phyloP scores from a whole-genome alignment of 2,113 vertebrate species.

The Mesembrinibis cayennensis region DNA sequence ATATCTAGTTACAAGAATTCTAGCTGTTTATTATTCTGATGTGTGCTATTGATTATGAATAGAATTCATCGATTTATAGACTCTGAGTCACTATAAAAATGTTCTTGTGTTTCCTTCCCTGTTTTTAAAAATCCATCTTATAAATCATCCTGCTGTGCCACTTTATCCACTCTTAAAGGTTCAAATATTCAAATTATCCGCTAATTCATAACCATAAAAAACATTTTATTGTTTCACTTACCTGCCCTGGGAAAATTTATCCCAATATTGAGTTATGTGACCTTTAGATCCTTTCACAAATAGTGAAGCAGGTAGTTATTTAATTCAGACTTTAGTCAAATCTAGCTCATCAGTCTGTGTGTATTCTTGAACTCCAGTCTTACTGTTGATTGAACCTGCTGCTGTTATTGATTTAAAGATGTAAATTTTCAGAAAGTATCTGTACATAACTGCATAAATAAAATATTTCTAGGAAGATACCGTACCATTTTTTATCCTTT shows the following conservation, averaged over 20 bases:
- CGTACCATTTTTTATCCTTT: neutral
- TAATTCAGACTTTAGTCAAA: neutral
- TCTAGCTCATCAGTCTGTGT: neutral
- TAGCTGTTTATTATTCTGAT: neutral
- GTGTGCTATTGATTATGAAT: neutral
- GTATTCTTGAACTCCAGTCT: neutral
- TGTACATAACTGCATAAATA: neutral
- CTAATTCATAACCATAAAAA: slow-evolving; percentile 5
- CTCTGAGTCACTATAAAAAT: neutral
- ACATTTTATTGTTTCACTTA: slow-evolving; percentile 16
- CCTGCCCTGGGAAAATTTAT: slow-evolving; percentile 1
- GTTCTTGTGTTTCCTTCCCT: neutral
- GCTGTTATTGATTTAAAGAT: neutral
- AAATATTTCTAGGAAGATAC: neutral
- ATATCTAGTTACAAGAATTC: neutral
- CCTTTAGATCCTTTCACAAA: slow-evolving; percentile 31
- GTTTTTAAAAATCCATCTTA: neutral
- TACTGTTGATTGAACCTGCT: neutral
- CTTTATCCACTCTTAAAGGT: neutral
- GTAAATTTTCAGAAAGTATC: neutral
- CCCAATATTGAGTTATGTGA: neutral
- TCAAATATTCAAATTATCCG: slow-evolving; percentile 42
- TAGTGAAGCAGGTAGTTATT: slow-evolving; percentile 7
- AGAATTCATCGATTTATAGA: neutral
- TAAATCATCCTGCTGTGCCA: neutral